A percentile compares a stretch with the other conserved stretches of the same genome.
Evolutionary conservation across 1,140 invertebrate genomes (phyloP).

Genomic region (Daktulosphaira vitifoliae): DNA sequence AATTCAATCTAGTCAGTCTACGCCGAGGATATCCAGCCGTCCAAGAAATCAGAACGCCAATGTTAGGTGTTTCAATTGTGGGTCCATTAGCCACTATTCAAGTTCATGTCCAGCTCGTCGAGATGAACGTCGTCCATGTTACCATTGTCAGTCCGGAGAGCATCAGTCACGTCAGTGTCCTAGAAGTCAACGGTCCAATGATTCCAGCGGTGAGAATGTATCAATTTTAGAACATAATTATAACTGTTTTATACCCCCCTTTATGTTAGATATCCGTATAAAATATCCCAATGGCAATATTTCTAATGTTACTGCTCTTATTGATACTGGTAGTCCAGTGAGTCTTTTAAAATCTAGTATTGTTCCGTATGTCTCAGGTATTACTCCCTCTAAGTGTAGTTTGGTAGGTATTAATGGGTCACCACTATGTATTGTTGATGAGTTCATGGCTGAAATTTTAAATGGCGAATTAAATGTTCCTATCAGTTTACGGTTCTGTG

Average conservation of each 20-base stretch:
- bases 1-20: too few relatives aligned
- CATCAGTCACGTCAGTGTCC: too few relatives aligned
- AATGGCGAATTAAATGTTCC: not conserved
- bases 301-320: not conserved
- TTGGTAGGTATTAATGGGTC: too few relatives aligned
- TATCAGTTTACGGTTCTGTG: not conserved
- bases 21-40: too few relatives aligned
- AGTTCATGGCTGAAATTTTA: not conserved
- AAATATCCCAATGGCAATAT: not conserved
- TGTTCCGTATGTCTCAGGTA: not conserved
- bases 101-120: not conserved
- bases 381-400: not conserved
- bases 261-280: not conserved
- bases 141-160: too few relatives aligned
- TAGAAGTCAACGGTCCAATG: too few relatives aligned
- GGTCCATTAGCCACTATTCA: not conserved
- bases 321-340: too few relatives aligned
- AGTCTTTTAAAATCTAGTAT: not conserved
- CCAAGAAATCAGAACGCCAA: too few relatives aligned
- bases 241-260: not conserved
- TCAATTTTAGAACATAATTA: not conserved
- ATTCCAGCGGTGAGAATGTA: too few relatives aligned
- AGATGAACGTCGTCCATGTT: not conserved
- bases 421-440: not conserved
- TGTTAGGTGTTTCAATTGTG: not conserved